These are phyloP conservation scores for Dione juno DNA, from an alignment of 2,888 invertebrate species.

Conservation along the genomic window DNA sequence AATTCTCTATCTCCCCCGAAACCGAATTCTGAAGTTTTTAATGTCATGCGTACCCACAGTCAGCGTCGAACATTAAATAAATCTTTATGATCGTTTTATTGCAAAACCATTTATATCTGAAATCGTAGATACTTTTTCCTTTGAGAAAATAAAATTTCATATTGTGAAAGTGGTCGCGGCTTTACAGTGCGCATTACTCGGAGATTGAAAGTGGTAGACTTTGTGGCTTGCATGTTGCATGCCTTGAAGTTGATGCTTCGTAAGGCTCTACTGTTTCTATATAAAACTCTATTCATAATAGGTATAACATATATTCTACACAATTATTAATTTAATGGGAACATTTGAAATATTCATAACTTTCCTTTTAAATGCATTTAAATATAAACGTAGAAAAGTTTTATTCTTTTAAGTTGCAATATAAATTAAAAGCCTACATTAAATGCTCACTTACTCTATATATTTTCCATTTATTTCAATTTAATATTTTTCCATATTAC, in stretches of 20 bases:
- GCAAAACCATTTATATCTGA: conserved; percentile 37
- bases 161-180: conserved; percentile 38
- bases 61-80: conserved; percentile 32
- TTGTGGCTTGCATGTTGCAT: conserved; percentile 45
- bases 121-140: conserved; percentile 42
- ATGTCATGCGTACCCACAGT: conserved; percentile 43
- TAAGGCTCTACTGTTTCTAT: conserved; percentile 41
- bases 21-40: conserved; percentile 36
- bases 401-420: conserved; percentile 17
- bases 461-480: not conserved
- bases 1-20: conserved; percentile 15
- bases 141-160: conserved; percentile 42
- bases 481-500: not conserved
- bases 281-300: conserved; percentile 27
- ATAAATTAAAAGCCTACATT: conserved; percentile 24
- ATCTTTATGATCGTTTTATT: conserved; percentile 1
- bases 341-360: conserved; percentile 6
- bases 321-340: conserved; percentile 14
- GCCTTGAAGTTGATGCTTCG: conserved; percentile 44
- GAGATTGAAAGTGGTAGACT: conserved; percentile 45
- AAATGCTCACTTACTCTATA: not conserved
- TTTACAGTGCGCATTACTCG: conserved; percentile 36
- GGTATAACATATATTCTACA: conserved; percentile 12
- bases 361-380: conserved; percentile 6
- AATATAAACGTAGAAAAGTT: conserved; percentile 4